These are phyloP conservation scores for Sycophaga agraensis DNA, from an alignment of 1,140 invertebrate genomes.

Conservation along the genomic window DNA sequence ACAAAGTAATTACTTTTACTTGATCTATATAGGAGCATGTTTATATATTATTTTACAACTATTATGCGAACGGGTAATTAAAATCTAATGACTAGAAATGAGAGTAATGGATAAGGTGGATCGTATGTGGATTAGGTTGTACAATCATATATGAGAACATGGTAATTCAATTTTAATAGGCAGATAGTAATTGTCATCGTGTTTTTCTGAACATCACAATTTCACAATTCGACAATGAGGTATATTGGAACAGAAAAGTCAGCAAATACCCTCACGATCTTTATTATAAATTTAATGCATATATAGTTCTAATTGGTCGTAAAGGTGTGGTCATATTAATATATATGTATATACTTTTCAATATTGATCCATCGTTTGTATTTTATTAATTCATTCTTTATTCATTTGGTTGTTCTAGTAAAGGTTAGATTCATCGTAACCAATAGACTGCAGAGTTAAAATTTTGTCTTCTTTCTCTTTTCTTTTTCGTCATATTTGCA, in stretches of 20 bases:
- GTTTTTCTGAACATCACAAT: constrained; percentile 16
- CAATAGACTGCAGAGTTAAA: constrained; percentile 25
- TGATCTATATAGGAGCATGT: too few relatives aligned
- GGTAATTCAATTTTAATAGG: constrained; percentile 20
- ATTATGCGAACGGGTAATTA: constrained; percentile 1
- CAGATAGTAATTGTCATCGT: neutral
- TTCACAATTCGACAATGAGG: neutral
- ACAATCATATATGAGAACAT: constrained; percentile 2
- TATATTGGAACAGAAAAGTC: neutral
- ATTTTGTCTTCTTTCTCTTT: neutral
- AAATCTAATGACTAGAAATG: neutral
- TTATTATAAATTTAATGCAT: neutral
- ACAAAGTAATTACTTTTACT: too few relatives aligned
- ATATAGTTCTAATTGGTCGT: constrained; percentile 18
- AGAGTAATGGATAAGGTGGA: neutral
- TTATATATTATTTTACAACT: too few relatives aligned
- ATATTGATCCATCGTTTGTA: constrained; percentile 29
- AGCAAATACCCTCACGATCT: neutral
- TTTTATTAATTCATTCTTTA: constrained; percentile 21
- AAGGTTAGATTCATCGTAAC: constrained; percentile 26
- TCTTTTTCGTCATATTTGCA: constrained; percentile 3
- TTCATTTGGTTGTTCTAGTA: neutral
- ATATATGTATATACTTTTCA: constrained; percentile 19
- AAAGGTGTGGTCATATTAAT: too few relatives aligned
- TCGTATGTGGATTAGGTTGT: neutral